Evolutionary conservation across 2,888 invertebrate genomes (phyloP).

Genomic region (Drosophila quinaria): DNA sequence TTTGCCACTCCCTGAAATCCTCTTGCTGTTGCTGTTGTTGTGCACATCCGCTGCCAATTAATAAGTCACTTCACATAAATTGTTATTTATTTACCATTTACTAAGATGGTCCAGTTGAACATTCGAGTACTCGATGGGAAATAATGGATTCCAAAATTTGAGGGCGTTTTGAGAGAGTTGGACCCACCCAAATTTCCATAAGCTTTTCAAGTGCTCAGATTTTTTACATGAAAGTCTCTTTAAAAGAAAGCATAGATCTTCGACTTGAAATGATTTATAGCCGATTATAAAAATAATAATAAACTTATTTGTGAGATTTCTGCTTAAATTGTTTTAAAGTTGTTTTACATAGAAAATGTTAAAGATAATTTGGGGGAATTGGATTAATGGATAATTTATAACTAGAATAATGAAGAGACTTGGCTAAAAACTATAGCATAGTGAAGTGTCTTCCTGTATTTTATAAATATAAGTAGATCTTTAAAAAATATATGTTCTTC

Average conservation of each 20-base stretch:
- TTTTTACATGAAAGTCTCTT: not conserved
- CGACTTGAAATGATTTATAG: not conserved
- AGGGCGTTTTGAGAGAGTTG: conserved; percentile 9
- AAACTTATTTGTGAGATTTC: too few species aligned
- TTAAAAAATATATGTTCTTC: too few species aligned
- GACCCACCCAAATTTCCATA: not conserved
- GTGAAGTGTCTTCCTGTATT: too few species aligned
- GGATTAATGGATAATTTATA: too few species aligned
- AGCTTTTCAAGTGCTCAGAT: conserved; percentile 24
- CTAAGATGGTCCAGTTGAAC: conserved; percentile 34
- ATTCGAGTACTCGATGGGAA: conserved; percentile 17
- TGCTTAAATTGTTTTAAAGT: too few species aligned
- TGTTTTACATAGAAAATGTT: too few species aligned
- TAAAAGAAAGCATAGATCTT: not conserved
- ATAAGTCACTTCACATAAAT: conserved; percentile 56
- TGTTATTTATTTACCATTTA: conserved; percentile 41
- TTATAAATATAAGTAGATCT: too few species aligned
- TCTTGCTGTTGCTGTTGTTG: conserved; percentile 9
- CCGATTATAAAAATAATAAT: too few species aligned
- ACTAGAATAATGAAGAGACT: too few species aligned
- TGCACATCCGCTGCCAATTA: conserved; percentile 55
- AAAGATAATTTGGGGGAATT: too few species aligned
- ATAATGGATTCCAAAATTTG: conserved; percentile 6
- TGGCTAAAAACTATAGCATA: too few species aligned
- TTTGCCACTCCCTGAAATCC: not conserved